phyloP scores from a whole-genome alignment of 2,797 vertebrate genomes.

The Hybognathus amarus region DNA sequence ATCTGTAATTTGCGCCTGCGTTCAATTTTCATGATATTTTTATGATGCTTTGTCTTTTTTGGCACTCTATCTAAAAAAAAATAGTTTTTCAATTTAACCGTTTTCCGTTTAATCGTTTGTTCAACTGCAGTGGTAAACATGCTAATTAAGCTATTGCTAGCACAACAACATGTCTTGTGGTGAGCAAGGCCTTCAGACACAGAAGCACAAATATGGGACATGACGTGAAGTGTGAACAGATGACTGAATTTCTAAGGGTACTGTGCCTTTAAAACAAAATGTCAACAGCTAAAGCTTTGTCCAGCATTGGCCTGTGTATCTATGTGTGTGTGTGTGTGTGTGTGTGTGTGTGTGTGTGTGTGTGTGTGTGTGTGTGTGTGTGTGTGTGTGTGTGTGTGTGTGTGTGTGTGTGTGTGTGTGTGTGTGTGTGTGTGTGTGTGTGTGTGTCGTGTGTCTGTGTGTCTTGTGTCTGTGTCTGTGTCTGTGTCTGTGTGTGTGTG shows the following conservation, averaged over 20 bases:
- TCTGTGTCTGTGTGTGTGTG: not conserved
- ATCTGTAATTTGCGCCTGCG: too few species aligned
- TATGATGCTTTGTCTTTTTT: not conserved
- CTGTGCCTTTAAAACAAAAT: constrained; percentile 46
- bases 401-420: constrained; percentile 1
- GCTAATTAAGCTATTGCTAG: not conserved
- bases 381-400: not conserved
- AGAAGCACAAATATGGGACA: not conserved
- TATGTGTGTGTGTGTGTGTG: not conserved
- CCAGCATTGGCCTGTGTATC: constrained; percentile 52
- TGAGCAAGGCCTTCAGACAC: not conserved
- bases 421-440: not conserved
- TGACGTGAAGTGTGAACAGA: not conserved
- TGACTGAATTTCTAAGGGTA: not conserved
- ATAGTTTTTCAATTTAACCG: not conserved
- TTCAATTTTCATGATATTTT: not conserved
- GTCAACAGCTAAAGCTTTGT: constrained; percentile 76
- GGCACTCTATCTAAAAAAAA: too few species aligned
- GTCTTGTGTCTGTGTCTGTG: too few species aligned
- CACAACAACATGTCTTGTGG: not conserved
- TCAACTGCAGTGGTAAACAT: not conserved
- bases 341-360: constrained; percentile 1
- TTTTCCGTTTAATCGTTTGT: not conserved
- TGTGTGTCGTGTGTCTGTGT: not conserved
- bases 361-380: not conserved